Evolutionary conservation across 2,888 invertebrate genomes (phyloP), one percentile per base, ranked within the genome.

Genomic region (Macropis europaea): DNA sequence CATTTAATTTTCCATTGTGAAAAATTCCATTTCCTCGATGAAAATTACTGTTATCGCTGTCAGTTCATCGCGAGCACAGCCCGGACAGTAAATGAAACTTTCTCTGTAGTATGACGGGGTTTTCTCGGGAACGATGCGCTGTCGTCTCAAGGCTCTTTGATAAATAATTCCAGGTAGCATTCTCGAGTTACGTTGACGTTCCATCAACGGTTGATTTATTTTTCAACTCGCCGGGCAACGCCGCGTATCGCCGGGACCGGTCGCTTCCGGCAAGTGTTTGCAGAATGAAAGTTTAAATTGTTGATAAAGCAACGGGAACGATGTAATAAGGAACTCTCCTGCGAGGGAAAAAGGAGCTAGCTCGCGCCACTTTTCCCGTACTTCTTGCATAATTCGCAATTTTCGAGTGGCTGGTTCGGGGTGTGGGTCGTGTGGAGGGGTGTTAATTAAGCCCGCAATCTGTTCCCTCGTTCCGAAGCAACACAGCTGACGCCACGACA

Each of bases 401-500:
- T 56, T 68, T 53, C 50, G 60, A 59, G 60, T 59, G n/a, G n/a
- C n/a, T n/a, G n/a, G n/a, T 73, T 30, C 30, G 38, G 45, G 22
- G 11, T 6, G 19, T 11, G 50, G n/a, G 13, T n/a, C n/a, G 34
- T 1, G 36, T n/a, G n/a, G 28, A 22, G 26, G 59, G 50, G 73
- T 61, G 73, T 73, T 68, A 73, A 73, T 73, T 74, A 73, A 74
- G 63, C 73, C 59, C 11, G 73, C 67, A 73, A 68, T 67, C 61
- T 63, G 73, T 63, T 73, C 62, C 67, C 53, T 28, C 42, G 56
- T 47, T 54, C 24, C 40, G 61, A 60, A 63, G 61, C 73, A 50
- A 42, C 67, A 38, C 73, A 70, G 68, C 67, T 73, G 74, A 53
- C 72, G 67, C 74, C 67, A 45, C 68, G 68, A 63, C 52, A 66